phyloP scores from a whole-genome alignment of 2,113 vertebrate species.

The Eupsittula cactorum region DNA sequence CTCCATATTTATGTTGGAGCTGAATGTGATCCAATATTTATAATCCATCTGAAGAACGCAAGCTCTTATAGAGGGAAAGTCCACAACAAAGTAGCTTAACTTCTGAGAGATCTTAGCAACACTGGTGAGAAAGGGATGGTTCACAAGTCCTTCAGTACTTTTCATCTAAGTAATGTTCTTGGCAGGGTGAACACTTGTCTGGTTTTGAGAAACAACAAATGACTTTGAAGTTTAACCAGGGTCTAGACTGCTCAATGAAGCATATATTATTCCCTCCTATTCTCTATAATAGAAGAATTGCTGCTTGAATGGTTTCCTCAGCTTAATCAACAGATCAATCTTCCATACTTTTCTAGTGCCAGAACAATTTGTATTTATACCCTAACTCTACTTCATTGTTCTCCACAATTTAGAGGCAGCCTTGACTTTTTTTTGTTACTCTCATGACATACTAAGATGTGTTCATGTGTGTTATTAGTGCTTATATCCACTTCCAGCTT shows the following conservation, averaged over 20 bases:
- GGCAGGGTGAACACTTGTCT: background rate
- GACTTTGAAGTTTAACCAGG: slow-evolving; percentile 12
- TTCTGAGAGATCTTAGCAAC: background rate
- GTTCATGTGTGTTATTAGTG: background rate
- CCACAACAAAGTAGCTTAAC: background rate
- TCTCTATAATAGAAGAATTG: slow-evolving; percentile 27
- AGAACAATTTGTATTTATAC: background rate
- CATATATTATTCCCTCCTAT: background rate
- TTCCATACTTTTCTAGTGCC: background rate
- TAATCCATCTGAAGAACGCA: background rate
- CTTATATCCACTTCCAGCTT: background rate
- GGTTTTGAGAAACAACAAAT: background rate
- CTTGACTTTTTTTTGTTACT: background rate
- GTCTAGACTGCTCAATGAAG: background rate
- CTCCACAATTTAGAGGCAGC: background rate
- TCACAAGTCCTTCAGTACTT: background rate
- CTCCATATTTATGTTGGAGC: background rate
- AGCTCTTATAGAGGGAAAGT: background rate
- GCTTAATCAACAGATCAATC: slow-evolving; percentile 43
- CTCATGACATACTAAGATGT: background rate
- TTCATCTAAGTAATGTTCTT: background rate
- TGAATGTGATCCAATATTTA: background rate
- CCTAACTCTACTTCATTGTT: background rate
- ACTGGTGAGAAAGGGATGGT: background rate
- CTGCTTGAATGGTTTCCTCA: slow-evolving; percentile 9